These are phyloP conservation scores for Lasioglossum figueresi DNA, from an alignment of 2,888 invertebrate genomes.

Conservation along the genomic window DNA sequence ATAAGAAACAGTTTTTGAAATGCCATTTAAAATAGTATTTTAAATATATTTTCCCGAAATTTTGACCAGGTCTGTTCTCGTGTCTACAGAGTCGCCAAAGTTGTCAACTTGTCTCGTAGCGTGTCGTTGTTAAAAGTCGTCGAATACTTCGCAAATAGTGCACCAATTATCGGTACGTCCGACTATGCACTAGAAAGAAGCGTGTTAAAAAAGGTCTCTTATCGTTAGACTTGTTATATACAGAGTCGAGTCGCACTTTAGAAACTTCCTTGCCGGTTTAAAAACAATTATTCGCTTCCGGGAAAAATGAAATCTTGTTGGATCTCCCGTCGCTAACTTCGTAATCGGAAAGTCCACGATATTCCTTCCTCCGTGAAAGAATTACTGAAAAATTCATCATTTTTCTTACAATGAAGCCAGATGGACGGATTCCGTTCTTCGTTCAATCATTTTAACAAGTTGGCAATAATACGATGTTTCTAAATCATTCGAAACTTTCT, in stretches of 20 bases:
- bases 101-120: neutral
- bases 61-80: neutral
- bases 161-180: neutral
- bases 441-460: neutral
- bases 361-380: neutral
- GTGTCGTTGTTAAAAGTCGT: neutral
- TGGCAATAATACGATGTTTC: neutral
- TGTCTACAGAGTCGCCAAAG: neutral
- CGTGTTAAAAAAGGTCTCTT: neutral
- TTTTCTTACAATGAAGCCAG: neutral
- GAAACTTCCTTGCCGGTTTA: neutral
- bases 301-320: neutral
- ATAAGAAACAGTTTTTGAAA: too few species aligned
- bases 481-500: neutral
- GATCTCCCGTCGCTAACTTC: neutral
- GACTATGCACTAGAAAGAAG: neutral
- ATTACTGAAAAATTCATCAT: neutral
- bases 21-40: too few species aligned
- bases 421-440: too few species aligned
- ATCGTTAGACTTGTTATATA: neutral
- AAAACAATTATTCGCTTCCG: constrained; percentile 9
- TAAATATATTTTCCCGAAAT: too few species aligned
- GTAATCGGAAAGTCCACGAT: neutral
- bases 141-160: neutral
- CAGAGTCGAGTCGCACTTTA: neutral